Percentiles rank a stretch among this genome's conserved stretches.
These are phyloP conservation scores for Protodeltote pygarga DNA, from an alignment of 2,888 invertebrate species.

Conservation along the genomic window DNA sequence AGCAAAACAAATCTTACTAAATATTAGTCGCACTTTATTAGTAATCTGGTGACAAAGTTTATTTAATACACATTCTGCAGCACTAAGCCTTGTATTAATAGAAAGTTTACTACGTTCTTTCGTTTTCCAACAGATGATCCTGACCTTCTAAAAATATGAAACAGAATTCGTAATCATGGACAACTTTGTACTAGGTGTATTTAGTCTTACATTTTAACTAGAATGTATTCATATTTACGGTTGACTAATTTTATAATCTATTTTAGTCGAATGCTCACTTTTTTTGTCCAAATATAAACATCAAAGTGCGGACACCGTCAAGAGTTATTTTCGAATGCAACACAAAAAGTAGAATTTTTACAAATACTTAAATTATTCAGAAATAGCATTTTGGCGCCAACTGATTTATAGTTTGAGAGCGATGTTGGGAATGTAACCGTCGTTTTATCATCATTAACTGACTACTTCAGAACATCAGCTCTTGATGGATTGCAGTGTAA, in stretches of 20 bases:
- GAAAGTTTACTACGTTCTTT: background rate
- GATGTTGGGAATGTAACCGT: slow-evolving; percentile 17
- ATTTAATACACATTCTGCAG: background rate
- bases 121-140: background rate
- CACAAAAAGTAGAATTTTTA: slow-evolving; percentile 22
- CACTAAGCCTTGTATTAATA: background rate
- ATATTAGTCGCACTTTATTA: too few relatives aligned
- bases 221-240: slow-evolving; percentile 20
- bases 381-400: slow-evolving; percentile 30
- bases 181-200: slow-evolving; percentile 20
- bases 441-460: slow-evolving; percentile 28
- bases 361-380: slow-evolving; percentile 26
- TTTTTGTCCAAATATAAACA: slow-evolving; percentile 36
- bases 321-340: slow-evolving; percentile 32
- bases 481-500: background rate
- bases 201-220: slow-evolving; percentile 20
- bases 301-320: slow-evolving; percentile 24
- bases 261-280: slow-evolving; percentile 21
- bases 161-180: slow-evolving; percentile 12
- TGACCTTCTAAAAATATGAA: slow-evolving; percentile 5
- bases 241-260: slow-evolving; percentile 36
- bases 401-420: slow-evolving; percentile 27
- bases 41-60: too few relatives aligned
- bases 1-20: too few relatives aligned
- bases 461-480: background rate